Conservation (phyloP, 92 coral and sea anemone species). For the Zoanthus solanderi region DNA sequence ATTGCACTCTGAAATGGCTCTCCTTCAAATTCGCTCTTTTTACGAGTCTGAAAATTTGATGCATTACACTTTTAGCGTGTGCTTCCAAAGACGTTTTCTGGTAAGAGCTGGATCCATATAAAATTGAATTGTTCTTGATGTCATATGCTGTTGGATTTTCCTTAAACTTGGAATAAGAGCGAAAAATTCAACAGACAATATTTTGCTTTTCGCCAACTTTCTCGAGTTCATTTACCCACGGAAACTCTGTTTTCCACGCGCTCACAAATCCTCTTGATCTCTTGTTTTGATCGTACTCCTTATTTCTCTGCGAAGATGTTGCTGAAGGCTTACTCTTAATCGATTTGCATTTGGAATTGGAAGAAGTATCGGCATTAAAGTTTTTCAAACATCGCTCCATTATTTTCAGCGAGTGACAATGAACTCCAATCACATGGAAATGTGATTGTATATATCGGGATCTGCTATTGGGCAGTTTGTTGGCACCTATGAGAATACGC, state of each 20-base stretch:
- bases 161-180: conserved; percentile 13
- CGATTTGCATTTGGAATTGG: conserved; percentile 25
- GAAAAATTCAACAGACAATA: conserved; percentile 18
- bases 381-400: conserved; percentile 7
- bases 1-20: conserved; percentile 28
- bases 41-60: conserved; percentile 25
- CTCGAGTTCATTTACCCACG: conserved; percentile 48
- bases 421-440: conserved; percentile 2
- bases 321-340: conserved; percentile 27
- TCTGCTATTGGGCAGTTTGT: conserved; percentile 26
- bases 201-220: not conserved
- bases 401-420: not conserved
- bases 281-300: conserved; percentile 48
- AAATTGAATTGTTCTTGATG: conserved; percentile 43
- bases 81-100: conserved; percentile 28
- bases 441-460: conserved; percentile 10
- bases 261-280: conserved; percentile 52
- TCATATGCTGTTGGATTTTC: conserved; percentile 40
- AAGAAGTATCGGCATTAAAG: conserved; percentile 7
- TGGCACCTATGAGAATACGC: conserved; percentile 21
- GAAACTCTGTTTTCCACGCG: conserved; percentile 56
- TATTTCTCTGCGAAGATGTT: conserved; percentile 52
- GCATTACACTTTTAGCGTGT: conserved; percentile 41
- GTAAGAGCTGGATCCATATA: conserved; percentile 39
- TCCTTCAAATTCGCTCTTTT: conserved; percentile 39